These are phyloP conservation scores for Bungarus multicinctus DNA, from an alignment of 2,113 vertebrate genomes.

Conservation along the genomic window DNA sequence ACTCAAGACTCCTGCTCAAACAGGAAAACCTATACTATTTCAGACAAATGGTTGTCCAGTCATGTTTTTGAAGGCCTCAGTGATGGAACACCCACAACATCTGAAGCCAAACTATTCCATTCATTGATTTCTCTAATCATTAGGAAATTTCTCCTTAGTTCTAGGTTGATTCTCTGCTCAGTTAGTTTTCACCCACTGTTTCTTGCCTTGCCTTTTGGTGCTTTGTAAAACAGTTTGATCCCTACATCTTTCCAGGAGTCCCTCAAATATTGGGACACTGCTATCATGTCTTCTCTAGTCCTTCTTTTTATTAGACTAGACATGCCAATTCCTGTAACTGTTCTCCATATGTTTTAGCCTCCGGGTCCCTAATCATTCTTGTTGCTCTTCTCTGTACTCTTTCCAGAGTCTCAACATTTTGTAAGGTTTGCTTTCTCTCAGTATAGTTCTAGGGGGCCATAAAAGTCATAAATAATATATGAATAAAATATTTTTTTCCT, in stretches of 20 bases:
- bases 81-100: background rate
- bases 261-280: background rate
- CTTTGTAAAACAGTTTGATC: background rate
- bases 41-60: background rate
- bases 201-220: background rate
- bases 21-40: background rate
- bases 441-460: background rate
- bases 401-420: background rate
- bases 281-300: background rate
- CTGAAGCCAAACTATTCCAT: background rate
- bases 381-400: background rate
- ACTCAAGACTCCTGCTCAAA: background rate
- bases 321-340: background rate
- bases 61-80: background rate
- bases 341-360: background rate
- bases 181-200: background rate
- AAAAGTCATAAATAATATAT: background rate
- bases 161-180: background rate
- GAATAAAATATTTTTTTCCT: background rate
- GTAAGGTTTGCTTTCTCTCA: background rate
- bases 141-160: background rate
- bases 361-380: background rate
- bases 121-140: background rate
- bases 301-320: background rate
- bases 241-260: background rate